Evolutionary conservation across 1,140 invertebrate species (phyloP), one percentile per base, ranked within the genome.

Genomic region (Aradophagus sp.): DNA sequence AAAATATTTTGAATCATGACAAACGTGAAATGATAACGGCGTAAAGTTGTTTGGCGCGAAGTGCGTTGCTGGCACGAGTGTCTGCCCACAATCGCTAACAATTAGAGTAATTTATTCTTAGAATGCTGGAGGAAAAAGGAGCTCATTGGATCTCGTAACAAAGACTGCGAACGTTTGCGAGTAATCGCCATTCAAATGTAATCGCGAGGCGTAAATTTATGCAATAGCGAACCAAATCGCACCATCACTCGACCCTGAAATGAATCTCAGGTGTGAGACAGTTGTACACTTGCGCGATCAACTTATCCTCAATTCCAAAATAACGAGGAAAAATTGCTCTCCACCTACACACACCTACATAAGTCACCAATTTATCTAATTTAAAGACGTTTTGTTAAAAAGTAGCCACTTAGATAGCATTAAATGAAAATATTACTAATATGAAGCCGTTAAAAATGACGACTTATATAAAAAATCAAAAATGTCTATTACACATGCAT

Each of bases 221-320:
- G 47, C 56, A 44, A n/a, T n/a, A n/a, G n/a, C 42, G 27, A 32
- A 55, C 65, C 41, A 7, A 35, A 27, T 27, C 23, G 42, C 55
- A 66, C 72, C 48, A 56, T 74, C 72, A 74, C 72, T 70, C 53
- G 72, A 61, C 72, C 72, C 72, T 74, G 72, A 74, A 74, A 70
- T 63, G 56, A 59, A 74, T 62, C 66, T 61, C 45, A 59, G 58
- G 31, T 32, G 36, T 38, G 31, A 70, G 38, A 59, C 41, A 52
- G 3, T 31, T 5, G 34, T 11, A 10, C 2, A 36, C 6, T 11
- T 5, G 35, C 55, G 29, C 42, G 29, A 19, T 38, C 23, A 39
- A 63, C 31, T 32, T 65, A 65, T 65, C 36, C 53, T 53, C 38
- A 53, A 16, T 56, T 48, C 44, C 34, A 12, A 19, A 59, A 63